phyloP scores from a whole-genome alignment of 2,113 vertebrate genomes.

The Mormyrus lacerda region DNA sequence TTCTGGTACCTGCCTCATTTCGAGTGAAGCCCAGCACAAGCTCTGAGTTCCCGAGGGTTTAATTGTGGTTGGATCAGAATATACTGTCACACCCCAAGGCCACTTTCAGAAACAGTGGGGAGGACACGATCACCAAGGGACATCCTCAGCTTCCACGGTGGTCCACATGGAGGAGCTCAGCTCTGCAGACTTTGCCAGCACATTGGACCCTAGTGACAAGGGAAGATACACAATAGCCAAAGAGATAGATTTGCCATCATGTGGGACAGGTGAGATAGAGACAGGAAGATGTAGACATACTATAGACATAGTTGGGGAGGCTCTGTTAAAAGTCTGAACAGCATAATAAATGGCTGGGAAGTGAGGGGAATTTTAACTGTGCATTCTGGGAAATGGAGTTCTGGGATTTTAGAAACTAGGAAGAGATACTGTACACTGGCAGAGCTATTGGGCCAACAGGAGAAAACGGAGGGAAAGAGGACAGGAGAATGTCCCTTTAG shows the following conservation, averaged over 20 bases:
- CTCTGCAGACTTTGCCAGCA: neutral
- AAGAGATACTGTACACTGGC: neutral
- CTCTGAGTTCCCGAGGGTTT: neutral
- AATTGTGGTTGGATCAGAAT: neutral
- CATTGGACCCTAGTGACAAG: neutral
- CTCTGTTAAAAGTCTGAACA: neutral
- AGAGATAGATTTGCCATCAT: neutral
- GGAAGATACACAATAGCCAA: neutral
- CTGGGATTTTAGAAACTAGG: neutral
- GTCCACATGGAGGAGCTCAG: neutral
- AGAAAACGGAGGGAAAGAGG: neutral
- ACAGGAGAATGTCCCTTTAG: neutral
- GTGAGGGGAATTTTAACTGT: neutral
- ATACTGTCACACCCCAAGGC: neutral
- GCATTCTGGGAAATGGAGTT: slow-evolving; percentile 9
- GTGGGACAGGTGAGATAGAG: neutral
- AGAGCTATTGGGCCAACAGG: neutral
- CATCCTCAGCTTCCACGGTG: neutral
- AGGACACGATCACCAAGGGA: neutral
- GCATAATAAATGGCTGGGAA: neutral
- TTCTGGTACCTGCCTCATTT: neutral
- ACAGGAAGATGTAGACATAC: too few species aligned
- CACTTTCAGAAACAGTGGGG: neutral
- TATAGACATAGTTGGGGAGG: neutral
- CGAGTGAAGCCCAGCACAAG: neutral